phyloP scores from a whole-genome alignment of 2,888 invertebrate genomes.

The Nomada ferruginata region DNA sequence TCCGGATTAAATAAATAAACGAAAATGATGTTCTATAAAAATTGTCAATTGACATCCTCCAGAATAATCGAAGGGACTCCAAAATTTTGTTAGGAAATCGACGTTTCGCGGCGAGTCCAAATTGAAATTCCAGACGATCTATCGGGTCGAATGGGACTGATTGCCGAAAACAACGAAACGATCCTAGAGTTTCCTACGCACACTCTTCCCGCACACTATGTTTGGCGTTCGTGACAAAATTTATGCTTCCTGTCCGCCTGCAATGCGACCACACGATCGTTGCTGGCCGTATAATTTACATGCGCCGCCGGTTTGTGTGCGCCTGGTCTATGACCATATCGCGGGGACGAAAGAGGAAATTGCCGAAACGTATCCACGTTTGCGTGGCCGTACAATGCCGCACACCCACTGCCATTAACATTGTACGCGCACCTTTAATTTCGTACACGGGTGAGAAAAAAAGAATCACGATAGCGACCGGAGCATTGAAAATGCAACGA shows the following conservation, averaged over 20 bases:
- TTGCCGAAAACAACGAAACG: constrained; percentile 24
- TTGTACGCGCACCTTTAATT: too few relatives aligned
- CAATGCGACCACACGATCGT: constrained; percentile 63
- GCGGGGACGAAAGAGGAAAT: constrained; percentile 45
- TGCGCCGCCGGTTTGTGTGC: constrained; percentile 33
- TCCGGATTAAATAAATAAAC: too few relatives aligned
- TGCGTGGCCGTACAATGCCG: constrained; percentile 19
- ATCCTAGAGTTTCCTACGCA: constrained; percentile 50
- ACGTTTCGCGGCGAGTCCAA: too few relatives aligned
- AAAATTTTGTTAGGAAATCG: not conserved
- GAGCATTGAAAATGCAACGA: too few relatives aligned
- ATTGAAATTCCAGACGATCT: not conserved
- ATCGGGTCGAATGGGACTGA: constrained; percentile 1
- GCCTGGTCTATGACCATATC: constrained; percentile 50
- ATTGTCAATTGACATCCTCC: too few relatives aligned
- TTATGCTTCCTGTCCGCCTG: constrained; percentile 81
- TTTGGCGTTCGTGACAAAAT: constrained; percentile 80
- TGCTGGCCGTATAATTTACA: constrained; percentile 49
- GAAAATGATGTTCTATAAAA: too few relatives aligned
- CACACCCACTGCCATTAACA: too few relatives aligned
- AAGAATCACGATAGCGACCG: too few relatives aligned
- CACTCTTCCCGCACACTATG: constrained; percentile 68
- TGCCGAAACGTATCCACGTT: constrained; percentile 52
- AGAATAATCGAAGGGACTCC: not conserved
- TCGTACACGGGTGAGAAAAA: too few relatives aligned